Evolutionary conservation across 2,113 vertebrate species (phyloP).

Genomic region (Cairina moschata): DNA sequence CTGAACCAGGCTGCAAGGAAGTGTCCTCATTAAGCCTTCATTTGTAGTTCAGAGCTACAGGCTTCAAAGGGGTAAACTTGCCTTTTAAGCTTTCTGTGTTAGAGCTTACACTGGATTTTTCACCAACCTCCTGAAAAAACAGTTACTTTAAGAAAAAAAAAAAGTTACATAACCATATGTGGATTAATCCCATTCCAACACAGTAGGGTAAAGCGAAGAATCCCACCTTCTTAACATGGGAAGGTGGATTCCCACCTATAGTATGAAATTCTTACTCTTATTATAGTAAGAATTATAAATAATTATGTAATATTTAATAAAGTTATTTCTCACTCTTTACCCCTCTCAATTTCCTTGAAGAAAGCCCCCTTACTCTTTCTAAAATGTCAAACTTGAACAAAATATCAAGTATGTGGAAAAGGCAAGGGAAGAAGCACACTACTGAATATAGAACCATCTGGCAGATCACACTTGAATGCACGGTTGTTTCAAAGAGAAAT

Average conservation of each 20-base stretch:
- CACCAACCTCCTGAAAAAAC: not conserved
- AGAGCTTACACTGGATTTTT: not conserved
- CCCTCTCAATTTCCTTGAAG: not conserved
- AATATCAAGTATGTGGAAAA: not conserved
- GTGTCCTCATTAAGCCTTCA: conserved; percentile 21
- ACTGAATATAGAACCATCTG: not conserved
- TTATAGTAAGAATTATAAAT: not conserved
- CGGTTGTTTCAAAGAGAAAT: not conserved
- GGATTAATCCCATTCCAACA: not conserved
- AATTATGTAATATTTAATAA: not conserved
- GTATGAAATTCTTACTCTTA: not conserved
- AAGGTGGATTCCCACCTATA: too few species aligned
- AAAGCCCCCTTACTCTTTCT: not conserved
- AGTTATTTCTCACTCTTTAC: not conserved
- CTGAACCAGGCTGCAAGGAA: conserved; percentile 14
- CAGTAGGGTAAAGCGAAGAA: not conserved
- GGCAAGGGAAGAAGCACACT: not conserved
- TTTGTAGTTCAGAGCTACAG: conserved; percentile 13
- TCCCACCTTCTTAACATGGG: not conserved
- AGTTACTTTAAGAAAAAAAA: too few species aligned
- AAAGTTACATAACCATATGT: not conserved
- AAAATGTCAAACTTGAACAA: not conserved
- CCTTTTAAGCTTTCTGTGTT: conserved; percentile 24
- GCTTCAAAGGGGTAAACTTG: conserved; percentile 31
- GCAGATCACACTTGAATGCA: not conserved